Conservation (phyloP, 2,888 invertebrate species). For the Bedellia somnulentella region DNA sequence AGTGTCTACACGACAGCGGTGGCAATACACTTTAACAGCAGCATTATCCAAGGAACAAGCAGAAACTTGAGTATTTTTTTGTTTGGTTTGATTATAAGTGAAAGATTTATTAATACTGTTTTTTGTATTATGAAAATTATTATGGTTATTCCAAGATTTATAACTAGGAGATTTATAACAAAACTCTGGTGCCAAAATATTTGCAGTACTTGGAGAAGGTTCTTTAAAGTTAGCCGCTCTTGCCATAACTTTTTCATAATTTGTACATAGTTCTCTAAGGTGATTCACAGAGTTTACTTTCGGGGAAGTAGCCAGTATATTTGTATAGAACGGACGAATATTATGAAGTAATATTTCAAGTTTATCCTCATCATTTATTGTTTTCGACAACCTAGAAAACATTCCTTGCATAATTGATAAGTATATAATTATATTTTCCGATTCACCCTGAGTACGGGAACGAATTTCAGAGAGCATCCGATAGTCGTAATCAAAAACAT, state of each 20-base stretch:
- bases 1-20: background rate
- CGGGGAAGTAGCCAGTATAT: background rate
- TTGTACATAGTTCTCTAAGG: background rate
- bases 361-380: background rate
- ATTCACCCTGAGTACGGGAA: background rate
- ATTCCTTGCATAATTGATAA: background rate
- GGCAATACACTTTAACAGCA: background rate
- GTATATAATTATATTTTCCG: background rate
- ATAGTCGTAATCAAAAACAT: background rate
- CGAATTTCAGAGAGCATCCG: background rate
- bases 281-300: background rate
- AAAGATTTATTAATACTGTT: no score
- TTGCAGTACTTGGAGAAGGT: no score
- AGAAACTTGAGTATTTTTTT: background rate
- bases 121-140: background rate
- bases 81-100: background rate
- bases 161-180: background rate
- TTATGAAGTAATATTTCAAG: background rate
- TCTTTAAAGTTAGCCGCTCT: background rate
- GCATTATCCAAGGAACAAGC: background rate
- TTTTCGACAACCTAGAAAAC: background rate
- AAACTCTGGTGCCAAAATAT: background rate
- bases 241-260: background rate
- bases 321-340: background rate
- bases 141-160: background rate